phyloP scores from a whole-genome alignment of 2,113 vertebrate species.

The Peromyscus maniculatus region DNA sequence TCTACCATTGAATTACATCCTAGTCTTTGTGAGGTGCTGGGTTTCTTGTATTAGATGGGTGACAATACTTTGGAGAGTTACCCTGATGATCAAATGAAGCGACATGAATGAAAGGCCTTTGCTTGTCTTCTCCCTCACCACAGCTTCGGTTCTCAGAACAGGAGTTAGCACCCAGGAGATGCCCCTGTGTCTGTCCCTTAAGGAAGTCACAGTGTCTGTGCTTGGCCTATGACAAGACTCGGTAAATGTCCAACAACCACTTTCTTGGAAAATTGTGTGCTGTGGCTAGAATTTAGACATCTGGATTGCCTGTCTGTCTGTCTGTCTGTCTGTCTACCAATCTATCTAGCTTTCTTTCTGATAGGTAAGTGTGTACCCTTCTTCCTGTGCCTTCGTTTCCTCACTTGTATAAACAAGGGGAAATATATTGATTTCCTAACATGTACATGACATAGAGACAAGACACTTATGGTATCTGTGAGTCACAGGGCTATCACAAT shows the following conservation, averaged over 20 bases:
- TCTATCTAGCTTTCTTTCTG: not conserved
- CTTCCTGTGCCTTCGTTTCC: not conserved
- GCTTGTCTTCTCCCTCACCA: not conserved
- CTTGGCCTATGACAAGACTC: not conserved
- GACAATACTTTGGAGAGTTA: not conserved
- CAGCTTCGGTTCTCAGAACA: not conserved
- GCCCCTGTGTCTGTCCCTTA: not conserved
- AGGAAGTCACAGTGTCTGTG: not conserved
- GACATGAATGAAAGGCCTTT: not conserved
- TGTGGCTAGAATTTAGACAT: not conserved
- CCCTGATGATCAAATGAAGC: not conserved
- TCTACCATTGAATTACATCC: not conserved
- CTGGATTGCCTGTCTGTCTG: not conserved
- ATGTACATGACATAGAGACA: not conserved
- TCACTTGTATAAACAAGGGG: not conserved
- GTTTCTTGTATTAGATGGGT: not conserved
- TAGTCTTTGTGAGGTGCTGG: not conserved
- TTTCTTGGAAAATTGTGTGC: not conserved
- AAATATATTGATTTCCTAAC: conserved; percentile 14
- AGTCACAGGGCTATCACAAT: not conserved
- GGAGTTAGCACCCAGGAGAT: not conserved
- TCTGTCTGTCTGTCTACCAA: not conserved
- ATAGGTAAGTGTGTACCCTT: not conserved
- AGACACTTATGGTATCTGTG: not conserved
- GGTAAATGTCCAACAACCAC: not conserved